phyloP scores from a whole-genome alignment of 1,140 invertebrate species.

The Hypothenemus hampei region DNA sequence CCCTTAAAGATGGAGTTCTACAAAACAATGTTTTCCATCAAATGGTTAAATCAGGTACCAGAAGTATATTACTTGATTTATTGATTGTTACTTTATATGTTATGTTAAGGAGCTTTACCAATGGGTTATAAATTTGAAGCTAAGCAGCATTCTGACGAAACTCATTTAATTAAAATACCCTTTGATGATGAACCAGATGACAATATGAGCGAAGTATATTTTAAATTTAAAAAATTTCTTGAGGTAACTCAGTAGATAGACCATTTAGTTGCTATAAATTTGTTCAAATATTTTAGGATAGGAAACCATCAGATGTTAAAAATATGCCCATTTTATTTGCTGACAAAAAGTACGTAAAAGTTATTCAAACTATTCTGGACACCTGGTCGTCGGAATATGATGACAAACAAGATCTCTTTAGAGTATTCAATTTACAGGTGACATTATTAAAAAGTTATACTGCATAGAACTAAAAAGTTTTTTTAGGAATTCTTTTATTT shows the following conservation, averaged over 20 bases:
- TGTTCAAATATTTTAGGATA: slow-evolving; percentile 35
- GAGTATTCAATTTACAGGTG: slow-evolving; percentile 52
- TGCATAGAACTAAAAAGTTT: neutral
- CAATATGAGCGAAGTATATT: slow-evolving; percentile 39
- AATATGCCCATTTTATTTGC: slow-evolving; percentile 49
- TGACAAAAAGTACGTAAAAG: slow-evolving; percentile 42
- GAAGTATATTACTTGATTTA: slow-evolving; percentile 12
- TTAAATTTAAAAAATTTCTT: slow-evolving; percentile 27
- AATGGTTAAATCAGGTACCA: slow-evolving; percentile 50
- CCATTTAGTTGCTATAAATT: neutral
- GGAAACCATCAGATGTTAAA: slow-evolving; percentile 23
- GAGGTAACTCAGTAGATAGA: slow-evolving; percentile 1
- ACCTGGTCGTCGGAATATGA: slow-evolving; percentile 44
- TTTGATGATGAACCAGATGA: slow-evolving; percentile 40
- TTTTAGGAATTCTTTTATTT: slow-evolving; percentile 44
- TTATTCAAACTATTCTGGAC: slow-evolving; percentile 44
- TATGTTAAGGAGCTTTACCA: slow-evolving; percentile 44
- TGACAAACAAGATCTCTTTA: slow-evolving; percentile 40
- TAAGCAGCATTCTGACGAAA: slow-evolving; percentile 45
- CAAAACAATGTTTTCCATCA: slow-evolving; percentile 48
- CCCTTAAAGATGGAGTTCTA: slow-evolving; percentile 49
- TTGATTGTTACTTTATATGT: neutral
- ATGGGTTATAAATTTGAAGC: slow-evolving; percentile 51
- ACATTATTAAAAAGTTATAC: neutral
- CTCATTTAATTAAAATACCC: slow-evolving; percentile 46